phyloP scores from a whole-genome alignment of 2,113 vertebrate species.

The Ovibos moschatus region DNA sequence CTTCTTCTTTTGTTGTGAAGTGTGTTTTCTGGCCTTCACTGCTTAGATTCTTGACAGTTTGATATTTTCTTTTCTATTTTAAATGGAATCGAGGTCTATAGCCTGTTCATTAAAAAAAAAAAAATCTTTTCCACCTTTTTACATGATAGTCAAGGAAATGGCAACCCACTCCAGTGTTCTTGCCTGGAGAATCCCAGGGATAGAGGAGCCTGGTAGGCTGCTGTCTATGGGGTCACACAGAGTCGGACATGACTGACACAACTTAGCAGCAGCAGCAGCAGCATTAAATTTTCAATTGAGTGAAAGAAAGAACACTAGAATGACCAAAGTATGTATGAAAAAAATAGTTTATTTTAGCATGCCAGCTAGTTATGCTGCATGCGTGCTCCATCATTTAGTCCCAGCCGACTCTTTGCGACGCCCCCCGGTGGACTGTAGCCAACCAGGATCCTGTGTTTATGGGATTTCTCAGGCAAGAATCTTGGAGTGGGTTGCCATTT shows the following conservation, averaged over 20 bases:
- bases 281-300: not conserved
- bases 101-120: not conserved
- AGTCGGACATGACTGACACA: rapidly evolving
- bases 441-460: not conserved
- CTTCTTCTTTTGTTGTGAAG: not conserved
- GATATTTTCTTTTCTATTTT: not conserved
- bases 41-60: not conserved
- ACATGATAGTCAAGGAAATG: not conserved
- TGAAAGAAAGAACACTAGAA: not conserved
- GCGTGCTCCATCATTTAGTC: not conserved
- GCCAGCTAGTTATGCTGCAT: not conserved
- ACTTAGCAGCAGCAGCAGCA: not conserved
- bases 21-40: not conserved
- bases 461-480: not conserved
- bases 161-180: not conserved
- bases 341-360: not conserved
- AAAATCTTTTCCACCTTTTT: not conserved
- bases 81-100: not conserved
- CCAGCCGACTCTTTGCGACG: not conserved
- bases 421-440: not conserved
- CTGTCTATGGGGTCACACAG: not conserved
- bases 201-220: not conserved
- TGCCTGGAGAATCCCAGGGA: not conserved
- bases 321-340: not conserved
- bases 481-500: not conserved